phyloP scores from a whole-genome alignment of 2,113 vertebrate genomes.

The Oenanthe melanoleuca region DNA sequence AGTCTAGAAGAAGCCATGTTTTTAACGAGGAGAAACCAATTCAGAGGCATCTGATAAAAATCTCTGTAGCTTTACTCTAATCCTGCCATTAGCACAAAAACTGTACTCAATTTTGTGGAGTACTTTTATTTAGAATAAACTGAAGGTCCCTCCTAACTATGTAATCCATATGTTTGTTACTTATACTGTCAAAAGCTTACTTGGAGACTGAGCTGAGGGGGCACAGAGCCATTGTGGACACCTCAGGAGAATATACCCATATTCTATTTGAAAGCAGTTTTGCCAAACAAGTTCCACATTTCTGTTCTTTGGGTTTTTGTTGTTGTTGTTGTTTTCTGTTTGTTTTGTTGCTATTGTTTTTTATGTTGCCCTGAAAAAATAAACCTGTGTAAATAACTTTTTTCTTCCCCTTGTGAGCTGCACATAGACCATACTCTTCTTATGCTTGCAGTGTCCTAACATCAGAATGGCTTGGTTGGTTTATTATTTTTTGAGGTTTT shows the following conservation, averaged over 20 bases:
- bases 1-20: neutral
- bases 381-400: neutral
- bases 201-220: neutral
- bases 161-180: neutral
- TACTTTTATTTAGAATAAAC: neutral
- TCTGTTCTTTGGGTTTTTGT: neutral
- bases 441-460: neutral
- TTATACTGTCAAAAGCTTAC: neutral
- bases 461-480: neutral
- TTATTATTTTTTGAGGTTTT: neutral
- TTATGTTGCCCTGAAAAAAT: neutral
- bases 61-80: neutral
- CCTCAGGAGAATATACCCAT: neutral
- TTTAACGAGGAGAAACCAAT: neutral
- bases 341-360: neutral
- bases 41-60: neutral
- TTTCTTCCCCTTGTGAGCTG: neutral
- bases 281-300: neutral
- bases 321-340: neutral
- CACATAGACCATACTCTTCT: accelerated
- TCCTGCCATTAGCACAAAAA: neutral
- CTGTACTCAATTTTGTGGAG: neutral
- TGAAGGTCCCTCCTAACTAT: neutral
- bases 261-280: neutral
- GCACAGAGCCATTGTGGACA: accelerated